phyloP scores from a whole-genome alignment of 2,888 invertebrate species.

The Ypsolopha sequella region DNA sequence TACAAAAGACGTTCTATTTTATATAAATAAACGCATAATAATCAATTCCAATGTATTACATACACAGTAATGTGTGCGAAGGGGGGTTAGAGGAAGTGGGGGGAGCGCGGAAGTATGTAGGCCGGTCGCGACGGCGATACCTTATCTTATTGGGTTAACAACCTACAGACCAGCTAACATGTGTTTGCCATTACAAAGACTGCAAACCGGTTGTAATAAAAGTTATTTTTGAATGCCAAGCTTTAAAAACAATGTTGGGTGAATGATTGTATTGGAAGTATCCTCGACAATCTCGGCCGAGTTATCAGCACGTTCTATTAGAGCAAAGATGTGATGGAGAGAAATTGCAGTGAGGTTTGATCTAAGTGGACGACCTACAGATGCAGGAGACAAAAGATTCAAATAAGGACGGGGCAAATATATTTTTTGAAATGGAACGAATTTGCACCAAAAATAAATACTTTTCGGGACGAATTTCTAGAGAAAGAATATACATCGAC shows the following conservation, averaged over 20 bases:
- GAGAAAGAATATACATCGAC: no score
- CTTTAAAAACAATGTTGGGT: neutral
- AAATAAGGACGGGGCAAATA: no score
- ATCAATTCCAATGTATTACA: neutral
- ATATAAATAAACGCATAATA: neutral
- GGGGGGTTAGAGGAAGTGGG: neutral
- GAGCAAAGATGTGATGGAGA: neutral
- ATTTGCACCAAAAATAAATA: no score
- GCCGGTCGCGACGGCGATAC: slow-evolving; percentile 52
- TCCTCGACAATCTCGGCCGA: slow-evolving; percentile 6
- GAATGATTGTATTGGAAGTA: slow-evolving; percentile 1
- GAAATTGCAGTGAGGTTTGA: neutral
- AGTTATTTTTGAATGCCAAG: neutral
- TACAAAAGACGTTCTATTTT: neutral
- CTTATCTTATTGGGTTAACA: slow-evolving; percentile 64
- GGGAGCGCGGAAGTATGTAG: slow-evolving; percentile 58
- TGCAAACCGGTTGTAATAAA: neutral
- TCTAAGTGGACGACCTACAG: neutral
- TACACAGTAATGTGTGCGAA: neutral
- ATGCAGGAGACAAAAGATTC: no score
- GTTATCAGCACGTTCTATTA: neutral
- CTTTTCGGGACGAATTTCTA: no score
- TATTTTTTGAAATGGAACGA: no score
- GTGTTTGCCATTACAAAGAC: neutral
- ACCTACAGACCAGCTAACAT: slow-evolving; percentile 39